These are phyloP conservation scores for Lophura nycthemera DNA, from an alignment of 2,113 vertebrate species.

Conservation along the genomic window DNA sequence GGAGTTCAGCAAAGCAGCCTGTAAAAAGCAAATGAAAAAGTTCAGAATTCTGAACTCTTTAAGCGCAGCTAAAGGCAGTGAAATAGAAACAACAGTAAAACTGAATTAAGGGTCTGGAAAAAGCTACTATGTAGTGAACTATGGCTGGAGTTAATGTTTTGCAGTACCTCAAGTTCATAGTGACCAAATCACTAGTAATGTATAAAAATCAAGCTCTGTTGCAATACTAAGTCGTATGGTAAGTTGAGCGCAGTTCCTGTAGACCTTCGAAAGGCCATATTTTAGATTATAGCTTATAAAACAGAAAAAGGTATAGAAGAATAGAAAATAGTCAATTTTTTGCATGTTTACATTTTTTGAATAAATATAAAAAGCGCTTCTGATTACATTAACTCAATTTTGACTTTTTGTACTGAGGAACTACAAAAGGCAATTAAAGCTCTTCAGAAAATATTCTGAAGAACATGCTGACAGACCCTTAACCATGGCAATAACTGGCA, in stretches of 20 bases:
- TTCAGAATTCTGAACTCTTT: not conserved
- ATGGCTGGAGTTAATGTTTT: accelerated
- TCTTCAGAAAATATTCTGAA: not conserved
- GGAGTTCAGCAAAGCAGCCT: constrained; percentile 95
- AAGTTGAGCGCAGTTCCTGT: not conserved
- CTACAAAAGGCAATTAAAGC: not conserved
- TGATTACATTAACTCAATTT: not conserved
- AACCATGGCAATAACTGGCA: not conserved
- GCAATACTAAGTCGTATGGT: accelerated
- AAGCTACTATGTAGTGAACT: not conserved
- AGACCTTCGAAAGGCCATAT: not conserved
- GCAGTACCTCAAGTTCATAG: not conserved
- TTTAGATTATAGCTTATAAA: not conserved
- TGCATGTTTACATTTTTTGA: not conserved
- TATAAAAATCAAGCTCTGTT: not conserved
- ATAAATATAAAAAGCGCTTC: not conserved
- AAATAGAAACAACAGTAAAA: not conserved
- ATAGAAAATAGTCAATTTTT: not conserved
- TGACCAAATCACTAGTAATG: accelerated
- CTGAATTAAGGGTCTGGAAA: not conserved
- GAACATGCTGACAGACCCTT: not conserved
- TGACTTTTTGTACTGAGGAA: not conserved
- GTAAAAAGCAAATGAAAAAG: not conserved
- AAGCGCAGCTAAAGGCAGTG: not conserved
- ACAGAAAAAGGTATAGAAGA: not conserved